phyloP scores from a whole-genome alignment of 2,797 vertebrate species.

The Betta splendens region DNA sequence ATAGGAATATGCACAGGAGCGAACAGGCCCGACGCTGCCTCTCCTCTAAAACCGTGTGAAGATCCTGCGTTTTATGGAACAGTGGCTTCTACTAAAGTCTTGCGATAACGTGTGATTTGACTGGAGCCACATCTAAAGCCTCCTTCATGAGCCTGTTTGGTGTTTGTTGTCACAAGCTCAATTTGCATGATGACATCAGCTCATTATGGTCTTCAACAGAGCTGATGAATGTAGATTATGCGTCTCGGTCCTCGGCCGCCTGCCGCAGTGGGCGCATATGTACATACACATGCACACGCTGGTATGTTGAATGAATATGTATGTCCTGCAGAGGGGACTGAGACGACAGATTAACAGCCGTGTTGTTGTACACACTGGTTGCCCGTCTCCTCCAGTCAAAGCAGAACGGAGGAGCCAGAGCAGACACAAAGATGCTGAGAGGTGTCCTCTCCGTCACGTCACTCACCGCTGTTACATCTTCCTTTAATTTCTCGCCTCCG shows the following conservation, averaged over 20 bases:
- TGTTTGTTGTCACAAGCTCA: conserved; percentile 61
- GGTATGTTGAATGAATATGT: conserved; percentile 66
- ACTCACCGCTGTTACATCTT: conserved; percentile 25
- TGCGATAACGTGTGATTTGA: conserved; percentile 12
- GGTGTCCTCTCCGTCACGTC: conserved; percentile 36
- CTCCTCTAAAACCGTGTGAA: conserved; percentile 4
- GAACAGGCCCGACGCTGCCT: too few relatives aligned
- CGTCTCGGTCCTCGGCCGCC: conserved; percentile 23
- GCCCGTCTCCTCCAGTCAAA: conserved; percentile 24
- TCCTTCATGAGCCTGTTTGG: conserved; percentile 45
- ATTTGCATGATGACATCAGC: conserved; percentile 72
- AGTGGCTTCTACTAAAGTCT: neutral
- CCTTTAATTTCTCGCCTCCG: conserved; percentile 28
- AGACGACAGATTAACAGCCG: conserved; percentile 48
- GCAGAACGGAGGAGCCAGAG: conserved; percentile 23
- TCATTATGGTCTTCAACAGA: conserved; percentile 67
- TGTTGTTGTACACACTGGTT: conserved; percentile 31
- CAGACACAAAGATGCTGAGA: conserved; percentile 15
- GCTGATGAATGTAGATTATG: conserved; percentile 70
- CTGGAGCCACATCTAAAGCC: conserved; percentile 24
- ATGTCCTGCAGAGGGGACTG: conserved; percentile 61
- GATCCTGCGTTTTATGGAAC: neutral
- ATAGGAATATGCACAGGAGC: conserved; percentile 7
- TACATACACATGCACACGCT: conserved; percentile 39
- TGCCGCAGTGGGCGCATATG: conserved; percentile 48